Evolutionary conservation across 2,113 vertebrate genomes (phyloP), one percentile per base, ranked within the genome.

Genomic region (Zosterops japonicus): DNA sequence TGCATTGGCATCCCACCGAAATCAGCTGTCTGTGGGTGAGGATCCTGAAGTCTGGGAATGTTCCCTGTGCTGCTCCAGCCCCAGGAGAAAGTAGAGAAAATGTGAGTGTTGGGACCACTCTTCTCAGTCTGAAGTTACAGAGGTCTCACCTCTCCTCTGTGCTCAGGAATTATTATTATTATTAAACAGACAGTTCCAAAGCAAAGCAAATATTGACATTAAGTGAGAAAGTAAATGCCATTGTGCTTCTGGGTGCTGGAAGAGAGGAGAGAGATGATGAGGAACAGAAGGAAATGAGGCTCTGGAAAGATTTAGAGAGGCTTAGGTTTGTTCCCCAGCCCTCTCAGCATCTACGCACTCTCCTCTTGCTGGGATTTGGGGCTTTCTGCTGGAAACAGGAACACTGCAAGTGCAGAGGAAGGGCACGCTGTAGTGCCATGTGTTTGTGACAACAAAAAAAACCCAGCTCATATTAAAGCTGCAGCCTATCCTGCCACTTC

Each of bases 171-270:
- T 39, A 27, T 90, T 61, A 60, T 49, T 49, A 49, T 90, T 65
- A 71, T 89, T 89, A 76, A 77, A 64, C 61, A 92, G 83, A 72
- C 27, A 86, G 29, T 82, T 87, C 84, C 92, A 90, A 90, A 86
- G 59, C 49, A 95, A 87, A 89, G 75, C n/a, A 95, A 96, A 96
- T 81, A 87, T 91, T 94, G 87, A 72, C 50, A 20, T 72, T 29
- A 78, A 52, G 42, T 31, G 74, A 61, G 61, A 89, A 94, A 90
- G 91, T 57, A 96, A 96, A 97, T 95, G 50, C 71, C 71, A 72
- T 22, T 90, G 85, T 72, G 81, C 56, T 91, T 56, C 83, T 78
- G 70, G 72, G 68, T 77, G 83, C 78, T 35, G 63, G 67, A 82
- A 60, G 31, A 60, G 39, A 72, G 25, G 65, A 55, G 19, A 75